phyloP scores from a whole-genome alignment of 2,113 vertebrate genomes.

The Paedocypris sp. region DNA sequence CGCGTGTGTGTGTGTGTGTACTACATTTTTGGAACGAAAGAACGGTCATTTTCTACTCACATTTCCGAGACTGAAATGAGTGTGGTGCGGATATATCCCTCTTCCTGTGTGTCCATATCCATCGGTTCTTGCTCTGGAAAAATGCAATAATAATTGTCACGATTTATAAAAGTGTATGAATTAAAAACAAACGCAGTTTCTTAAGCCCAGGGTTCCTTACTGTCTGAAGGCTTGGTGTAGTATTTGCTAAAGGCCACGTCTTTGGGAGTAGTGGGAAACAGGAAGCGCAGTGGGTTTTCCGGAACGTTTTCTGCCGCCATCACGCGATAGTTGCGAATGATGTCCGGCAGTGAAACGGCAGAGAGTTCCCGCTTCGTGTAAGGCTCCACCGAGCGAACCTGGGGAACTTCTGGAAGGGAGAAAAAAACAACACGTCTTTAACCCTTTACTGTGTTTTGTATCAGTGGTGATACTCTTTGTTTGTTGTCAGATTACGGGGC shows the following conservation, averaged over 20 bases:
- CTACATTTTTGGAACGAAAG: too few species aligned
- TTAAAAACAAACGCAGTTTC: too few species aligned
- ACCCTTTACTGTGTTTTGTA: too few species aligned
- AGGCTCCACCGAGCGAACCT: constrained; percentile 86
- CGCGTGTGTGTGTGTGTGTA: too few species aligned
- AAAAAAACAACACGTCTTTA: not conserved
- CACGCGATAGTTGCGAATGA: constrained; percentile 92
- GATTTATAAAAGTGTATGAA: not conserved
- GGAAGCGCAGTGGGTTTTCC: constrained; percentile 83
- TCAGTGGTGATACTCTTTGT: too few species aligned
- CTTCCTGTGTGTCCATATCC: constrained; percentile 72
- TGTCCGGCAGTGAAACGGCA: constrained; percentile 86
- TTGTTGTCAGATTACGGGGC: too few species aligned
- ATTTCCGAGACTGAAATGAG: constrained; percentile 96
- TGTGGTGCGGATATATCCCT: constrained; percentile 89
- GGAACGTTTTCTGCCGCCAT: constrained; percentile 95
- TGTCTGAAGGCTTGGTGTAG: constrained; percentile 81
- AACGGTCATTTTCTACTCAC: constrained; percentile 68
- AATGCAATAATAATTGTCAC: not conserved
- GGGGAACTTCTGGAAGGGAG: constrained; percentile 62
- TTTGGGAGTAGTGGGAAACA: constrained; percentile 79
- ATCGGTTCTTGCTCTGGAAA: constrained; percentile 77
- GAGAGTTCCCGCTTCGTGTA: constrained; percentile 89
- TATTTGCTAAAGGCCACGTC: constrained; percentile 94
- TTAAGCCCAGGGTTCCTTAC: constrained; percentile 51